Conservation (phyloP, 1,140 invertebrate genomes). For the Bemisia tabaci region DNA sequence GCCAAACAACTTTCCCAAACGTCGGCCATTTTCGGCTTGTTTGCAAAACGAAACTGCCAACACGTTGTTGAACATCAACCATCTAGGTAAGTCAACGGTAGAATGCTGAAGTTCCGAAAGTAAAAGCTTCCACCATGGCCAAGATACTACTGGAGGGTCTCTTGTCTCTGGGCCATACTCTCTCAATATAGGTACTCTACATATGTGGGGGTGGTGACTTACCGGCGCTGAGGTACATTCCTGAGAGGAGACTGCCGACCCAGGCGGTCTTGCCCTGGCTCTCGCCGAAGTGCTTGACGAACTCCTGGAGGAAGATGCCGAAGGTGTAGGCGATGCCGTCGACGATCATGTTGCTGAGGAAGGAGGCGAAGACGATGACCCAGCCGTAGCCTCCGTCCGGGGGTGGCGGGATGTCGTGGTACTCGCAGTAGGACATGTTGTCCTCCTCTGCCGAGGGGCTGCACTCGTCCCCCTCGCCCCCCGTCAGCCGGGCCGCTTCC, state of each 20-base stretch:
- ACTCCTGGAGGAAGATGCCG: conserved; percentile 70
- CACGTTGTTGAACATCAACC: too few relatives aligned
- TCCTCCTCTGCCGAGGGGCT: conserved; percentile 38
- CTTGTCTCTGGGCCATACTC: too few relatives aligned
- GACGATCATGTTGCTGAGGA: conserved; percentile 97
- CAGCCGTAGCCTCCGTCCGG: conserved; percentile 82
- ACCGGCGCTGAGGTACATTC: conserved; percentile 86
- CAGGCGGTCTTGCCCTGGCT: conserved; percentile 81
- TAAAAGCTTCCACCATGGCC: too few relatives aligned
- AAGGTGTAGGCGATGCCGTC: conserved; percentile 93
- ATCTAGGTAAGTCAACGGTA: too few relatives aligned
- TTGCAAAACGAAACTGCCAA: too few relatives aligned
- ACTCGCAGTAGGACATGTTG: conserved; percentile 51
- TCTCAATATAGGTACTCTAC: too few relatives aligned
- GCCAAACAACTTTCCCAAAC: too few relatives aligned
- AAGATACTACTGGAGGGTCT: too few relatives aligned
- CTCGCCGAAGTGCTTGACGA: conserved; percentile 66
- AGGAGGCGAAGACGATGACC: conserved; percentile 90
- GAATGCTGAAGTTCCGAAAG: too few relatives aligned
- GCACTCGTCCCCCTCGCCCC: conserved; percentile 40
- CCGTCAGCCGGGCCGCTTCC: conserved; percentile 57
- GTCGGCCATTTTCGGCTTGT: too few relatives aligned
- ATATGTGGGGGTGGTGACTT: too few relatives aligned
- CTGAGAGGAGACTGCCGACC: conserved; percentile 86
- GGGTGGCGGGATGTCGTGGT: conserved; percentile 62